A percentile compares a stretch with the other conserved stretches of the same genome.
phyloP scores from a whole-genome alignment of 2,113 vertebrate genomes.

The Artemisiospiza belli region DNA sequence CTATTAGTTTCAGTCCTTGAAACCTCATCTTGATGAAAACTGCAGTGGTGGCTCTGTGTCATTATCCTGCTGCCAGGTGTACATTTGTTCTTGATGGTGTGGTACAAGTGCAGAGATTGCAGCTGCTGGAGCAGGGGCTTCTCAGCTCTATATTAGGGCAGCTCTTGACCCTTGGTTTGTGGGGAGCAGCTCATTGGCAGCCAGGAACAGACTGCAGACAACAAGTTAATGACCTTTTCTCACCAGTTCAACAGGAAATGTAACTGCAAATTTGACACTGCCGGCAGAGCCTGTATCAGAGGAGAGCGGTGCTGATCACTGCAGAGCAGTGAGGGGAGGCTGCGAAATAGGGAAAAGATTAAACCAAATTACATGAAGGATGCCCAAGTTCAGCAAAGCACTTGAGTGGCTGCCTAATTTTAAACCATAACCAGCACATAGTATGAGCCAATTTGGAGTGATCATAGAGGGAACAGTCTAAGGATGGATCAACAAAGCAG shows the following conservation, averaged over 20 bases:
- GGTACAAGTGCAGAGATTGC: not conserved
- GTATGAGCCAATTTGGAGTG: not conserved
- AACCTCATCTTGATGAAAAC: constrained; percentile 27
- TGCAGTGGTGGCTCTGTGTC: not conserved
- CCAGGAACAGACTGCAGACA: not conserved
- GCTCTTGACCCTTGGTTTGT: constrained; percentile 32
- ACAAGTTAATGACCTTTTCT: constrained; percentile 51
- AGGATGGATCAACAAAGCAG: constrained; percentile 2
- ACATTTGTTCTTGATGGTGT: constrained; percentile 2
- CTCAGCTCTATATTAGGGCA: not conserved
- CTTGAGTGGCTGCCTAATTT: constrained; percentile 18
- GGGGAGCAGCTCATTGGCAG: not conserved
- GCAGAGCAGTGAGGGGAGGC: not conserved
- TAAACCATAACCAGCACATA: not conserved
- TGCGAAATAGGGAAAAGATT: not conserved
- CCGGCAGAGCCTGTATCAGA: not conserved
- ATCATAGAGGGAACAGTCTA: not conserved
- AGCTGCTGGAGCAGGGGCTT: not conserved
- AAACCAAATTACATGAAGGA: constrained; percentile 5
- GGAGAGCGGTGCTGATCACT: not conserved
- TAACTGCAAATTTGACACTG: constrained; percentile 2
- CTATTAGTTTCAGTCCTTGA: constrained; percentile 47
- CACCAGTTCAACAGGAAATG: constrained; percentile 20
- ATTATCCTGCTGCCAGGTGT: not conserved
- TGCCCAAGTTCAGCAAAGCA: constrained; percentile 24